These are phyloP conservation scores for Agrilus planipennis DNA, from an alignment of 1,140 invertebrate species.

Conservation along the genomic window DNA sequence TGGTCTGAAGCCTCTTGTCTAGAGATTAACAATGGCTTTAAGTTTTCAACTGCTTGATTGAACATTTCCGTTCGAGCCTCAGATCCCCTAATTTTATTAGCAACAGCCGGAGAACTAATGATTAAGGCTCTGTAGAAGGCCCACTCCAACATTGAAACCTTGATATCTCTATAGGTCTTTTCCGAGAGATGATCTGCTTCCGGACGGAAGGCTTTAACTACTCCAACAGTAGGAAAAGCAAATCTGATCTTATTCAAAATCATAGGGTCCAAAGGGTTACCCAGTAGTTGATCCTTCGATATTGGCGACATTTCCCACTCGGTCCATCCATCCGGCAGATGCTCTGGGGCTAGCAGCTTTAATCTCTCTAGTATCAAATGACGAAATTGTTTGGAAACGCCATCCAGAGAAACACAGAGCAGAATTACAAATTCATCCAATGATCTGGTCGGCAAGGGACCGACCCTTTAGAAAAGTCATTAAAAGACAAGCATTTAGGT, in stretches of 20 bases:
- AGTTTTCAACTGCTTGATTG: background rate
- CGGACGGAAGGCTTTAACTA: background rate
- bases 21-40: background rate
- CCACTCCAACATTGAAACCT: background rate
- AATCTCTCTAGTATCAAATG: background rate
- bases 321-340: slow-evolving; percentile 1
- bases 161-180: slow-evolving; percentile 1
- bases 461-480: too few relatives aligned
- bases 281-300: background rate
- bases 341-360: background rate
- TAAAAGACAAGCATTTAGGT: too few relatives aligned
- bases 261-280: background rate
- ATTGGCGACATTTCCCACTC: background rate
- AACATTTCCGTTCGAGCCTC: background rate
- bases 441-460: too few relatives aligned
- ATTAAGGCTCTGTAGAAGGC: background rate
- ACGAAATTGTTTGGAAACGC: too few relatives aligned
- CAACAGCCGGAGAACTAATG: background rate
- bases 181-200: background rate
- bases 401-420: too few relatives aligned
- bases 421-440: too few relatives aligned
- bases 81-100: slow-evolving; percentile 1
- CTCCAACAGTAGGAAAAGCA: background rate
- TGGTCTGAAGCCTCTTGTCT: background rate
- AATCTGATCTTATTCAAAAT: slow-evolving; percentile 2